These are phyloP conservation scores for Platysteira castanea DNA, from an alignment of 2,113 vertebrate genomes.

Conservation along the genomic window DNA sequence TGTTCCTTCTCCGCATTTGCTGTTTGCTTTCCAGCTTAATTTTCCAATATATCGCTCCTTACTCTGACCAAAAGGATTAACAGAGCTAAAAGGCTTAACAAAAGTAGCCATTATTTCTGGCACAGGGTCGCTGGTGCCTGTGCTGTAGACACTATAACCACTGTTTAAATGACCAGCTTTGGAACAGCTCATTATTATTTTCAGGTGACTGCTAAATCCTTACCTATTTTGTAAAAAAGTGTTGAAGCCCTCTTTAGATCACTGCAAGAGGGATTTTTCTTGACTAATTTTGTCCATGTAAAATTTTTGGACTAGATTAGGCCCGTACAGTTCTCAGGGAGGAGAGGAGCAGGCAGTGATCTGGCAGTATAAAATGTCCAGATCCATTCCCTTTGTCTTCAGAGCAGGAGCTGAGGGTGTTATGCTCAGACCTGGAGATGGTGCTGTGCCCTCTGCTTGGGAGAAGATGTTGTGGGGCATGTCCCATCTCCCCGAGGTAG, in stretches of 20 bases:
- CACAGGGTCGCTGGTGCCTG: not conserved
- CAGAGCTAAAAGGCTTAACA: conserved; percentile 2
- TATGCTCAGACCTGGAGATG: not conserved
- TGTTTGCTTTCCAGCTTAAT: not conserved
- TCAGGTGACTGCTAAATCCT: not conserved
- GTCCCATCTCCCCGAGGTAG: not conserved
- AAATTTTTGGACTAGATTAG: not conserved
- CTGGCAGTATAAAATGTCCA: not conserved
- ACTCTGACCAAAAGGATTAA: conserved; percentile 3
- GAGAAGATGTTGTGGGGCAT: not conserved
- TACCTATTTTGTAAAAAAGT: not conserved
- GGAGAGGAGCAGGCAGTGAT: not conserved
- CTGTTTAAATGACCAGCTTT: not conserved
- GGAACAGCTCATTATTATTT: not conserved
- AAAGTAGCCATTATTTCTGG: not conserved
- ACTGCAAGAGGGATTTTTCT: not conserved
- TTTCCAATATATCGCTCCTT: not conserved
- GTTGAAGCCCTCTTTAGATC: not conserved
- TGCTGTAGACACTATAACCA: not conserved
- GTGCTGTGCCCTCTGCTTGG: not conserved
- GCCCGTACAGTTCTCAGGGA: not conserved
- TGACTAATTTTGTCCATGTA: not conserved
- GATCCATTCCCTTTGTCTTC: not conserved
- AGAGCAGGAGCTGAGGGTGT: not conserved
- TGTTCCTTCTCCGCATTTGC: not conserved